phyloP scores from a whole-genome alignment of 2,797 vertebrate species.

The Garrulus glandarius region DNA sequence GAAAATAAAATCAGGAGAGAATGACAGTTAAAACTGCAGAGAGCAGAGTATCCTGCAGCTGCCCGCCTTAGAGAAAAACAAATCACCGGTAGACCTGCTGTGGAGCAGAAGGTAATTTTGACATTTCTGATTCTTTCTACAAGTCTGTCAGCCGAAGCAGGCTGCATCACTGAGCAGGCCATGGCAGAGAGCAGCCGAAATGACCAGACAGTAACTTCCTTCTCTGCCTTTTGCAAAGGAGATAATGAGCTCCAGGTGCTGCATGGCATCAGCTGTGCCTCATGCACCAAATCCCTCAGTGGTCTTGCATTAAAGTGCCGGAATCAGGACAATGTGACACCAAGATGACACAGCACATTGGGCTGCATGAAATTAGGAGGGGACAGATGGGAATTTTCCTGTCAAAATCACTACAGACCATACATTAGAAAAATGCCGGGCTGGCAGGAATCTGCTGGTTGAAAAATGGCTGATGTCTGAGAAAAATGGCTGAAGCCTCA shows the following conservation, averaged over 20 bases:
- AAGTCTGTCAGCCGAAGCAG: not conserved
- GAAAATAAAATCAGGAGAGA: not conserved
- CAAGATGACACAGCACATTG: accelerated
- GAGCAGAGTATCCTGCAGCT: not conserved
- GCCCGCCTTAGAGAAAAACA: not conserved
- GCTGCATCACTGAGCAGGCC: not conserved
- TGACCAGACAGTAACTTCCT: not conserved
- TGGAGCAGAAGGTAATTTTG: not conserved
- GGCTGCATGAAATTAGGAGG: not conserved
- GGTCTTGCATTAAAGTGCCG: not conserved
- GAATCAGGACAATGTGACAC: not conserved
- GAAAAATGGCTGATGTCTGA: not conserved
- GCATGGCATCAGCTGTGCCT: accelerated
- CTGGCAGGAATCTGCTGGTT: not conserved
- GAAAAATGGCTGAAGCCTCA: not conserved
- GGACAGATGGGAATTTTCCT: not conserved
- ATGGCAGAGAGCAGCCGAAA: not conserved
- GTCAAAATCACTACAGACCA: not conserved
- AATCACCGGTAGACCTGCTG: not conserved
- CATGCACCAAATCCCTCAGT: accelerated
- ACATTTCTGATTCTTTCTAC: not conserved
- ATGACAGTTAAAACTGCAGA: not conserved
- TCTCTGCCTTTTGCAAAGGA: not conserved
- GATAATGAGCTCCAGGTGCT: not conserved
- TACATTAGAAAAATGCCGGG: not conserved